phyloP scores from a whole-genome alignment of 2,113 vertebrate genomes.

The Petrocephalus microphthalmus region DNA sequence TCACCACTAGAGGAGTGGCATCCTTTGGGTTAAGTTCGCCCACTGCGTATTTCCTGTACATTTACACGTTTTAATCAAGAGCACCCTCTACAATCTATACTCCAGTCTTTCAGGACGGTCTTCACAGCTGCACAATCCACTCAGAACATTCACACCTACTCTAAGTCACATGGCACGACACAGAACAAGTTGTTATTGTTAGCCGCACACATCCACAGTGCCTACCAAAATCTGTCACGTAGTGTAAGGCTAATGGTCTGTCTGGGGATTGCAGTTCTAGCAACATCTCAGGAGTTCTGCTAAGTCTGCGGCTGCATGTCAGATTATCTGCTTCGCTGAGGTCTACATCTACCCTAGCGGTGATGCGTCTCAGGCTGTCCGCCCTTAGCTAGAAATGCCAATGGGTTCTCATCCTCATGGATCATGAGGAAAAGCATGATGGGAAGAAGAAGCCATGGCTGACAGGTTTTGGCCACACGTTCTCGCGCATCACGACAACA shows the following conservation, averaged over 20 bases:
- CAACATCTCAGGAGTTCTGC: neutral
- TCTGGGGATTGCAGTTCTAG: neutral
- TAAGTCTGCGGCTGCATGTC: neutral
- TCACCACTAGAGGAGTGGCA: neutral
- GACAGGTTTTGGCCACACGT: conserved; percentile 10
- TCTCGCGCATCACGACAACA: neutral
- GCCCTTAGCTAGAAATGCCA: neutral
- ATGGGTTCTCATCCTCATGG: neutral
- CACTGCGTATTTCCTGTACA: neutral
- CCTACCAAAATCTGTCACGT: conserved; percentile 18
- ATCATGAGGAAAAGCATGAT: conserved; percentile 10
- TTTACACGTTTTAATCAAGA: neutral
- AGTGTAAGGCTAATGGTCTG: neutral
- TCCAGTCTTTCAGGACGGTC: neutral
- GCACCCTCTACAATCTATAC: neutral
- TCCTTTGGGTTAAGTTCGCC: neutral
- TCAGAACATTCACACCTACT: neutral
- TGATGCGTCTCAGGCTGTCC: neutral
- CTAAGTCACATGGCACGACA: neutral
- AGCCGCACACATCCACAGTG: neutral
- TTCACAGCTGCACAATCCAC: neutral
- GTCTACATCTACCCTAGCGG: neutral
- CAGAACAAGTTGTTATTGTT: neutral
- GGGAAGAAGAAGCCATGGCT: conserved; percentile 12
- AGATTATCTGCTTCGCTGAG: neutral